phyloP scores from a whole-genome alignment of 2,888 invertebrate species.

The Polylopha cassiicola region DNA sequence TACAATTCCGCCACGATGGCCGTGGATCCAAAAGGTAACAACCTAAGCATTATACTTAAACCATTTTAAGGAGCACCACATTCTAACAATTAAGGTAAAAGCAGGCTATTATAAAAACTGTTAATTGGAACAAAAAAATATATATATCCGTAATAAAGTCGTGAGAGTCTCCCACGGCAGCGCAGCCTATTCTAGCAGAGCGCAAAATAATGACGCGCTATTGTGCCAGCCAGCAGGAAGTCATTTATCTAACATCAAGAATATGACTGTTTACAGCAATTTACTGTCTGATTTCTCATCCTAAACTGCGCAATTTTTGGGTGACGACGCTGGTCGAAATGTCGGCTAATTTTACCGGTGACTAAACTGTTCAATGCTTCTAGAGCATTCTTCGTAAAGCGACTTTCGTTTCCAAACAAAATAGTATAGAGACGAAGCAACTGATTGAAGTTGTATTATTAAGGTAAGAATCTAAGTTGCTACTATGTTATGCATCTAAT shows the following conservation, averaged over 20 bases:
- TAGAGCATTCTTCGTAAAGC: slow-evolving; percentile 21
- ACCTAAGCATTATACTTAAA: too few relatives aligned
- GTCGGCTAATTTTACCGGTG: slow-evolving; percentile 37
- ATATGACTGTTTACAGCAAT: slow-evolving; percentile 76
- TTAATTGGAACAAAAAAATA: slow-evolving; percentile 76
- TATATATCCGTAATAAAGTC: slow-evolving; percentile 74
- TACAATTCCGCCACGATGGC: too few relatives aligned
- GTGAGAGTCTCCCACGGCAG: slow-evolving; percentile 73
- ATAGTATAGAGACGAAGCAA: too few relatives aligned
- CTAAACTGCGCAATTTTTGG: slow-evolving; percentile 71
- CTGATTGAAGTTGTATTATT: too few relatives aligned
- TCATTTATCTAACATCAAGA: slow-evolving; percentile 77
- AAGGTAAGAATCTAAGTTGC: too few relatives aligned
- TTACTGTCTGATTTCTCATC: slow-evolving; percentile 72
- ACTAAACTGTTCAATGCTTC: slow-evolving; percentile 34
- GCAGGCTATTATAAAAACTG: slow-evolving; percentile 70
- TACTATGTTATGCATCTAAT: too few relatives aligned
- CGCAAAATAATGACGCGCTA: slow-evolving; percentile 71
- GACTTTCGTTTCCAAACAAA: too few relatives aligned
- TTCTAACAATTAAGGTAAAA: slow-evolving; percentile 71
- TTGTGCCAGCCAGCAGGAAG: slow-evolving; percentile 72
- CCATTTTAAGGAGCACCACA: slow-evolving; percentile 26
- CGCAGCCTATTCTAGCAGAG: slow-evolving; percentile 56
- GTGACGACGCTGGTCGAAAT: slow-evolving; percentile 39
- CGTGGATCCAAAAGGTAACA: too few relatives aligned